Percentiles rank a stretch among this genome's conserved stretches.
Evolutionary conservation across 2,113 vertebrate species (phyloP).

Genomic region (Prochilodus magdalenae): DNA sequence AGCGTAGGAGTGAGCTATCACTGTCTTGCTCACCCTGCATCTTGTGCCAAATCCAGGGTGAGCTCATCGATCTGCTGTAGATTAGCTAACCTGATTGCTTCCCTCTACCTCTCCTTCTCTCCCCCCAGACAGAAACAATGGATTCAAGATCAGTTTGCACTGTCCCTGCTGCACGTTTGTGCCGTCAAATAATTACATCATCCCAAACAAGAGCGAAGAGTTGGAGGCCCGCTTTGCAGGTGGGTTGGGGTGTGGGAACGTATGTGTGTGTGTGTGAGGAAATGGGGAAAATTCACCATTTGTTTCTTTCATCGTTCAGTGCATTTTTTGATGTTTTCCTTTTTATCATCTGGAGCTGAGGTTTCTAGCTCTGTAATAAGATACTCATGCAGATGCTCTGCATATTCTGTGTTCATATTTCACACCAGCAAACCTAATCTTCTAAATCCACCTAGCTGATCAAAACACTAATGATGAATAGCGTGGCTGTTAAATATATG

Average conservation of each 20-base stretch:
- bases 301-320: conserved; percentile 8
- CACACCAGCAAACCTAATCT: conserved; percentile 31
- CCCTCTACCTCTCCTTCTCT: background rate
- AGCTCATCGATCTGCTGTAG: conserved; percentile 23
- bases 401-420: conserved; percentile 10
- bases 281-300: background rate
- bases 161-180: conserved; percentile 97
- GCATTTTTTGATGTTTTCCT: conserved; percentile 3
- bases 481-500: background rate
- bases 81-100: conserved; percentile 13
- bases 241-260: conserved; percentile 59
- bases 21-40: background rate
- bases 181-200: conserved; percentile 95
- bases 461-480: conserved; percentile 16
- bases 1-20: conserved; percentile 23
- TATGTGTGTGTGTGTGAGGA: conserved; percentile 9
- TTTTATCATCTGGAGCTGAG: conserved; percentile 2
- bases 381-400: conserved; percentile 24
- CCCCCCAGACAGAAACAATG: conserved; percentile 92
- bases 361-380: conserved; percentile 20
- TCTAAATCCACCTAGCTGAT: conserved; percentile 21
- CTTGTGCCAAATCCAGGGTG: conserved; percentile 17
- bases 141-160: conserved; percentile 97
- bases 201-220: conserved; percentile 97
- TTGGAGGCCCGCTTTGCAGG: conserved; percentile 96